Percentiles rank a stretch among this genome's conserved stretches.
Evolutionary conservation across 2,113 vertebrate genomes (phyloP).

Genomic region (Tricholaema leucomelas): DNA sequence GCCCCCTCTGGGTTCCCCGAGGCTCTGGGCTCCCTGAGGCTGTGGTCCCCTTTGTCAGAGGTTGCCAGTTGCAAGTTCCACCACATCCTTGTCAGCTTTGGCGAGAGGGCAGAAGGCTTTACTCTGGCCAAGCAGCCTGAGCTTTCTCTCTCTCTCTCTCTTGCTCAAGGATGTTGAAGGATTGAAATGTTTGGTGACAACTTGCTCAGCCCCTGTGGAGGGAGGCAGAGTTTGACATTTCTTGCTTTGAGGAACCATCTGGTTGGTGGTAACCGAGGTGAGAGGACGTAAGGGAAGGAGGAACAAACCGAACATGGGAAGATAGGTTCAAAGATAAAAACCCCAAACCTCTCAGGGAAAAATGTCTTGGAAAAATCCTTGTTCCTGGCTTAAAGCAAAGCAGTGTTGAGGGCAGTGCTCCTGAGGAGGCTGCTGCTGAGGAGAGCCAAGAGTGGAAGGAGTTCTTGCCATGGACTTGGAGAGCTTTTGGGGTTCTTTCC

Average conservation of each 20-base stretch:
- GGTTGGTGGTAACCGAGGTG: constrained; percentile 10
- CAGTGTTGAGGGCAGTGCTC: constrained; percentile 54
- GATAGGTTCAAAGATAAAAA: background rate
- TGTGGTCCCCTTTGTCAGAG: too few species aligned
- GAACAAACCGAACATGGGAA: constrained; percentile 44
- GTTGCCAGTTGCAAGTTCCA: background rate
- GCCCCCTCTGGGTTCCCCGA: too few species aligned
- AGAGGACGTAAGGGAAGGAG: background rate
- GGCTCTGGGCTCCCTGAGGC: too few species aligned
- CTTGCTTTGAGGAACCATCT: background rate
- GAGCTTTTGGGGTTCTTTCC: constrained; percentile 68
- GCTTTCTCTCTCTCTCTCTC: too few species aligned
- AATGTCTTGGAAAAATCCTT: constrained; percentile 1
- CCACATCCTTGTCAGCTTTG: background rate
- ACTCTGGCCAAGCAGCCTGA: background rate
- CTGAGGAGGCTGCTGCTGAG: background rate
- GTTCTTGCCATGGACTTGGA: background rate
- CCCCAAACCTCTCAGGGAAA: constrained; percentile 41
- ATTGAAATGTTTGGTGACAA: background rate
- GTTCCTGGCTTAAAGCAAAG: constrained; percentile 35
- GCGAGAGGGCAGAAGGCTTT: background rate
- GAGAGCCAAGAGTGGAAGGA: background rate
- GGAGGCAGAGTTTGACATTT: background rate
- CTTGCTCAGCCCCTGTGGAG: background rate
- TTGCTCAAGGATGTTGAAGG: background rate